phyloP scores from a whole-genome alignment of 2,888 invertebrate genomes.

The Chironomus tentans region DNA sequence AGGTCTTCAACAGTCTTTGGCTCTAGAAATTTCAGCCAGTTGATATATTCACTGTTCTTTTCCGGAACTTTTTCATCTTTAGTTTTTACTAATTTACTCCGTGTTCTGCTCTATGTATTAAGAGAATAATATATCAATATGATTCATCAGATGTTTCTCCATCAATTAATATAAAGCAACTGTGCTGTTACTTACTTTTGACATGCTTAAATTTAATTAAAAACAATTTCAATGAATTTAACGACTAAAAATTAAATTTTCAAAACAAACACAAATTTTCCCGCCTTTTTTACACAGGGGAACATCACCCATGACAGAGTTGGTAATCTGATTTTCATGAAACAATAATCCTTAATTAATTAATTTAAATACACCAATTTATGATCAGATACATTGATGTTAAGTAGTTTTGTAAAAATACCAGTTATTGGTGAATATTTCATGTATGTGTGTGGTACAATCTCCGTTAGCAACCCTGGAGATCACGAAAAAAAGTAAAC shows the following conservation, averaged over 20 bases:
- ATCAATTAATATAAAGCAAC: too few species aligned
- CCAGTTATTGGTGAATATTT: too few species aligned
- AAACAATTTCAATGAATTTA: not conserved
- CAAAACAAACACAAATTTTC: not conserved
- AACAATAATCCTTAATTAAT: not conserved
- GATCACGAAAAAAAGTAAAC: too few species aligned
- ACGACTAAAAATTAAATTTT: not conserved
- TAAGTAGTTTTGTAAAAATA: too few species aligned
- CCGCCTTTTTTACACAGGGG: not conserved
- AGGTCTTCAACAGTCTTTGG: constrained; percentile 53
- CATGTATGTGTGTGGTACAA: too few species aligned
- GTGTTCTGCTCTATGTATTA: not conserved
- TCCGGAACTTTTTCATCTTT: not conserved
- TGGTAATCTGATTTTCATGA: not conserved
- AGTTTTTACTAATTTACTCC: not conserved
- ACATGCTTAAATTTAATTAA: not conserved
- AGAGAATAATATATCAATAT: not conserved
- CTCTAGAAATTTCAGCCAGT: constrained; percentile 54
- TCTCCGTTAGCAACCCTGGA: too few species aligned
- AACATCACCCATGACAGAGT: not conserved
- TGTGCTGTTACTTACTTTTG: not conserved
- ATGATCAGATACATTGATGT: too few species aligned
- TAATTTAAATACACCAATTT: not conserved
- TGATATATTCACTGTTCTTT: constrained; percentile 30
- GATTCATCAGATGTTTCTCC: not conserved